Evolutionary conservation across 2,888 invertebrate genomes (phyloP), one percentile per base, ranked within the genome.

Genomic region (Cryptocephalus primarius): DNA sequence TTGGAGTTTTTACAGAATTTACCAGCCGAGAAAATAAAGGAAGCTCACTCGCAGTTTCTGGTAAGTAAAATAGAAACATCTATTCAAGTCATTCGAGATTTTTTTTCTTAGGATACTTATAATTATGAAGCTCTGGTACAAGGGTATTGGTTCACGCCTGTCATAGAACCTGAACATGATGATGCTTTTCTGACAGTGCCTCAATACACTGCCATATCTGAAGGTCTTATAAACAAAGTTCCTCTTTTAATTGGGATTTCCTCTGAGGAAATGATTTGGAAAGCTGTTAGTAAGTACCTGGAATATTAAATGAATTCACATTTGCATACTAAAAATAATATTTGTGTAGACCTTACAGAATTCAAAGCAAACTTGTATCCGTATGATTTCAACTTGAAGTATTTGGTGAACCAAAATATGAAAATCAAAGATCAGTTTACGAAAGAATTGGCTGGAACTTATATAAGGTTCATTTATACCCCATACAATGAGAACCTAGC

Each of bases 241-340:
- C 55, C 58, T 2, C 38, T 56, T 1, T 46, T 58, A 9, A 56
- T 58, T 2, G 57, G 58, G 4, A 56, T 57, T n/a, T 48, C 47
- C 34, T 57, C 58, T 1, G 58, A 57, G 38, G 58, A 58, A 48
- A 41, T 32, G 9, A 40, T 47, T 12, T 36, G 36, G 8, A 46
- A 46, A 42, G 45, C 46, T 8, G n/a, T 32, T 32, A 31, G 51
- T 49, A 39, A 22, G 32, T 36, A 4, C n/a, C 12, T 36, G 12
- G 12, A 36, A 2, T 4, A 36, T 36, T 2, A 11, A 12, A 11
- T 36, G 4, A 11, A 36, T 2, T 11, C 36, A 11, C 11, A 44
- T 10, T n/a, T 11, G 36, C 11, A 36, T n/a, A 22, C 14, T 31
- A 13, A 14, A 6, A 38, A 12, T 9, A 8, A 8, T 9, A 4